Base-by-base conservation (phyloP, 2,797 vertebrate genomes). In the Diceros bicornis region DNA sequence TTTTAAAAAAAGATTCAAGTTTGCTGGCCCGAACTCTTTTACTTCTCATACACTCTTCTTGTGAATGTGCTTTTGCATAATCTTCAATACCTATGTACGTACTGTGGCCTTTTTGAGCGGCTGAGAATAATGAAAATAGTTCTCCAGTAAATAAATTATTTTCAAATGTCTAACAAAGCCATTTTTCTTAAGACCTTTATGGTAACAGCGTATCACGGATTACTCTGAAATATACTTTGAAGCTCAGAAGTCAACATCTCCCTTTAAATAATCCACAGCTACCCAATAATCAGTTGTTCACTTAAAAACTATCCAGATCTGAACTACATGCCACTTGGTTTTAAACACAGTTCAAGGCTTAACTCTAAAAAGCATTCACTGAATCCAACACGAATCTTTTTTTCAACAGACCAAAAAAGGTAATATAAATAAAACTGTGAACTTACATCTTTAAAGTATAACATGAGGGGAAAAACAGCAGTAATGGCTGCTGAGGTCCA, bases 261-360 rank as follows among this genome's bases (percentile, higher is more conserved):
- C 87, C 17, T 71, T 87, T 94, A 82, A 94, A 75, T 92, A 78
- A 88, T 78, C 75, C 62, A 88, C 9, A 88, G 13, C 13, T 78
- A 91, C 27, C 17, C 34, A 75, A 71, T 47, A 71, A 77, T 86
- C 52, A 59, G 55, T 29, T 71, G 52, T 47, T 59, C 79, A 93
- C 50, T 79, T 89, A 86, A 97, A 94, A 96, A 94, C 17, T 87
- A 83, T 25, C 23, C 55, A 86, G 79, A 86, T 81, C 64, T 79
- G 23, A 94, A 50, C 41, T 68, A 89, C 52, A 96, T 10, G 29
- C 50, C 57, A 68, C 18, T 79, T 96, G 52, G n/a, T 55, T 88
- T 84, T 84, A 85, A 96, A 94, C 37, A 95, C 13, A 97, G 37
- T 52, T 94, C 50, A 83, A 86, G 37, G 29, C 4, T 78, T 79